phyloP scores from a whole-genome alignment of 2,888 invertebrate species.

The Noctua janthina region DNA sequence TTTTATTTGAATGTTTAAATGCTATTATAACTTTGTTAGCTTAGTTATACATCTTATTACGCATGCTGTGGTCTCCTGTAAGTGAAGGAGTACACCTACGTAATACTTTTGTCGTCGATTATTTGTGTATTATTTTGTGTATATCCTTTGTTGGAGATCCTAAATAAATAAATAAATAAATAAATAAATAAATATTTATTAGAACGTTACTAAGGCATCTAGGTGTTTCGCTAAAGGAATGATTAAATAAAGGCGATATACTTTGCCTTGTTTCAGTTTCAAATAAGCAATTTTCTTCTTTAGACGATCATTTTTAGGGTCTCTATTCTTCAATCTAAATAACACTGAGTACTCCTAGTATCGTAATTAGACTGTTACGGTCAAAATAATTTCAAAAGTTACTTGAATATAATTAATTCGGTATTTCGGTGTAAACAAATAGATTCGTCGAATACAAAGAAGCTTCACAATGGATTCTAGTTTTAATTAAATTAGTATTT shows the following conservation, averaged over 20 bases:
- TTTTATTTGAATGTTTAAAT: too few species aligned
- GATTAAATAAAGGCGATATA: slow-evolving; percentile 18
- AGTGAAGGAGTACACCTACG: too few species aligned
- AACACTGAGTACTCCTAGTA: neutral
- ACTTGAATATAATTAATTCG: slow-evolving; percentile 16
- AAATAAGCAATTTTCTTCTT: slow-evolving; percentile 4
- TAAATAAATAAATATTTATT: too few species aligned
- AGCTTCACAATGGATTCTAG: slow-evolving; percentile 7
- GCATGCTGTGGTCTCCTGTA: too few species aligned
- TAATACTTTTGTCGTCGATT: too few species aligned
- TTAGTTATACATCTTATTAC: too few species aligned
- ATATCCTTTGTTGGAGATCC: too few species aligned
- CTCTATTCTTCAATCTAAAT: slow-evolving; percentile 9
- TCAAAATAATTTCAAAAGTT: slow-evolving; percentile 17
- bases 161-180: too few species aligned
- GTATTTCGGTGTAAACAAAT: slow-evolving; percentile 34
- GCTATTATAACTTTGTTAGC: too few species aligned
- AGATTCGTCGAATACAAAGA: slow-evolving; percentile 18
- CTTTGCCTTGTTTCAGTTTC: slow-evolving; percentile 12
- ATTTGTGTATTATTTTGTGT: too few species aligned
- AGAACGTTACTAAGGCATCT: neutral
- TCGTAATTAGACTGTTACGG: neutral
- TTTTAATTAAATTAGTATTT: slow-evolving; percentile 38
- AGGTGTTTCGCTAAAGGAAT: neutral
- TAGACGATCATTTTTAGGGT: slow-evolving; percentile 14